Base-by-base conservation (phyloP, 2,797 vertebrate species). In the Tauraco hartlaubi region DNA sequence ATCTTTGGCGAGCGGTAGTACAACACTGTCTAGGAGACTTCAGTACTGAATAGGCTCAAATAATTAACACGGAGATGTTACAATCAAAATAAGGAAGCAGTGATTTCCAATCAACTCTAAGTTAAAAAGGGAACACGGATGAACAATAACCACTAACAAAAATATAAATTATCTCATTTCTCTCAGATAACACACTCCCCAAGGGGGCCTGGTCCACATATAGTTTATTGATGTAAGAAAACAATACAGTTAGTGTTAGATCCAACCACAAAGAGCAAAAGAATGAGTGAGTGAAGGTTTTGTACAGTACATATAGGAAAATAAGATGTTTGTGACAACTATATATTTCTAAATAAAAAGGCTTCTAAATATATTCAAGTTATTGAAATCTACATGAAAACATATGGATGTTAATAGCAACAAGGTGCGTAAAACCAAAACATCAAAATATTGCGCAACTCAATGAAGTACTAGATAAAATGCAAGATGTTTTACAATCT, bases 241-340 rank as follows among this genome's bases (percentile, higher is more conserved):
- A 98, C 98, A 98, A 98, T 98, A 98, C 98, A 99, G 98, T 98
- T 99, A 98, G 98, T 98, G 98, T 99, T 98, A 98, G 98, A 98
- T 98, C 98, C 98, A 98, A 98, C 97, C 98, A 98, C 98, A 98
- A 97, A 97, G 96, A 98, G 97, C 94, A 97, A 98, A 98, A 98
- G 97, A 97, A 98, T 94, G 96, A 96, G 95, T 94, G 94, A 97
- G 97, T 97, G 97, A 96, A 98, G 97, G 96, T 97, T 98, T 98
- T 98, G 95, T 98, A 98, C 98, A 98, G 98, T 98, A 98, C 97
- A 95, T 97, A 98, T 96, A 97, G 95, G 97, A 98, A 98, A 98
- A 97, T 96, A 98, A 97, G 97, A 97, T 97, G 97, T 95, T 96
- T 96, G 97, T 96, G 97, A 97, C 97, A 97, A 96, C 97, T 98